Evolutionary conservation across 2,888 invertebrate genomes (phyloP), one percentile per base, ranked within the genome.

Genomic region (Clanis bilineata): DNA sequence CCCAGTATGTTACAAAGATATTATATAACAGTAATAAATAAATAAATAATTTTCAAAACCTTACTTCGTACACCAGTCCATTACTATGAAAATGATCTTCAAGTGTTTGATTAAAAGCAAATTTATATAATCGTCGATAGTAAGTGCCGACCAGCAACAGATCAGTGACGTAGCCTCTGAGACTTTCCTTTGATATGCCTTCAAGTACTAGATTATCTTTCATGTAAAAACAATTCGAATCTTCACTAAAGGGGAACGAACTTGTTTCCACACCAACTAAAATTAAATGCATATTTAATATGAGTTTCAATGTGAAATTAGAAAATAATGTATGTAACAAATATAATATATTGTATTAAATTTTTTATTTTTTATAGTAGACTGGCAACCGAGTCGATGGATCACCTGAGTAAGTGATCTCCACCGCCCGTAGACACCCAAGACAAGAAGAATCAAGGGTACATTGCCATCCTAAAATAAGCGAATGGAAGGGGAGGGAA

Each of bases 181-280:
- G 76, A 18, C 86, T 84, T 15, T 82, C 83, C 12, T 86, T 88
- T 0, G 93, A 88, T 61, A 94, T 79, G 0, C 88, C 90, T 64
- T 88, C 86, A 1, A 94, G 67, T 0, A 92, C 86, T 51, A 93
- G 74, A 58, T 87, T 77, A 0, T 87, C 79, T 61, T 81, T 82
- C 82, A 94, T 84, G 43, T 76, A 74, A 69, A 94, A 93, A 43
- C 83, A 76, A 44, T 87, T 76, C 1, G 82, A 72, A 36, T 86
- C 82, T n/a, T 85, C 74, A 56, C 82, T 86, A 65, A 85, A 90
- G 0, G 83, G 79, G 70, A 94, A 94, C 0, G 93, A 92, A 54
- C 78, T 90, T 57, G 94, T 94, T 76, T 93, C 93, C 63, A 94
- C 82, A 3, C 94, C 94, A 83, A 93, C 94, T 93, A 80, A 2